Percentiles rank a stretch among this genome's conserved stretches.
Conservation (phyloP, 2,113 vertebrate species). For the Colossoma macropomum region DNA sequence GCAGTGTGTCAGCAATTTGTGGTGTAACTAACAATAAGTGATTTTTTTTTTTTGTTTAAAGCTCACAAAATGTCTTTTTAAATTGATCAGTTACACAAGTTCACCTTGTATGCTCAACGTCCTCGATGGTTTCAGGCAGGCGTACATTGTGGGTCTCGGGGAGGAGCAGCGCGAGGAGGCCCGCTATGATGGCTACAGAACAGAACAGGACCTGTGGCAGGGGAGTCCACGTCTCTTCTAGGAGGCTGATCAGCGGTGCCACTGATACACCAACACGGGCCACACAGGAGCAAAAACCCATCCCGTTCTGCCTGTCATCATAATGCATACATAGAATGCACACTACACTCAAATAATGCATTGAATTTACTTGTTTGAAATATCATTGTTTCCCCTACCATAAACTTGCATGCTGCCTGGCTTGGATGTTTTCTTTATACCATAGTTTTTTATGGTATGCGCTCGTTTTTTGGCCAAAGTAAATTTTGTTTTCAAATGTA, state of each 20-base stretch:
- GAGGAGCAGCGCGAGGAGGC: slow-evolving; percentile 72
- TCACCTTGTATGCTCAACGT: slow-evolving; percentile 77
- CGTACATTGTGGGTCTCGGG: slow-evolving; percentile 73
- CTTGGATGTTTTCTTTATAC: too few relatives aligned
- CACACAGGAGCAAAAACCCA: slow-evolving; percentile 76
- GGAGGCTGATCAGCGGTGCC: slow-evolving; percentile 77
- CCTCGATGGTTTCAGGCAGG: slow-evolving; percentile 83
- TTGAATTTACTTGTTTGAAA: too few relatives aligned
- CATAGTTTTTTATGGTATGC: too few relatives aligned
- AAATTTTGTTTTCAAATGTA: too few relatives aligned
- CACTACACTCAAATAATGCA: neutral
- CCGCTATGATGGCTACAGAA: slow-evolving; percentile 67
- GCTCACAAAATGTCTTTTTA: too few relatives aligned
- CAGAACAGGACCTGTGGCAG: slow-evolving; percentile 77
- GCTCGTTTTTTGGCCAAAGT: too few relatives aligned
- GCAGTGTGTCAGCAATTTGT: too few relatives aligned
- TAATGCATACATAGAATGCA: neutral
- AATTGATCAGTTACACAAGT: too few relatives aligned
- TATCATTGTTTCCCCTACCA: too few relatives aligned
- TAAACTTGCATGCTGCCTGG: too few relatives aligned
- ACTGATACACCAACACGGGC: slow-evolving; percentile 78
- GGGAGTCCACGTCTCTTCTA: slow-evolving; percentile 77
- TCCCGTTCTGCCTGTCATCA: slow-evolving; percentile 78
- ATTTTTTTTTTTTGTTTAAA: too few relatives aligned
- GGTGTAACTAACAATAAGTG: too few relatives aligned